Evolutionary conservation across 2,888 invertebrate genomes (phyloP).

Genomic region (Catocala sponsa): DNA sequence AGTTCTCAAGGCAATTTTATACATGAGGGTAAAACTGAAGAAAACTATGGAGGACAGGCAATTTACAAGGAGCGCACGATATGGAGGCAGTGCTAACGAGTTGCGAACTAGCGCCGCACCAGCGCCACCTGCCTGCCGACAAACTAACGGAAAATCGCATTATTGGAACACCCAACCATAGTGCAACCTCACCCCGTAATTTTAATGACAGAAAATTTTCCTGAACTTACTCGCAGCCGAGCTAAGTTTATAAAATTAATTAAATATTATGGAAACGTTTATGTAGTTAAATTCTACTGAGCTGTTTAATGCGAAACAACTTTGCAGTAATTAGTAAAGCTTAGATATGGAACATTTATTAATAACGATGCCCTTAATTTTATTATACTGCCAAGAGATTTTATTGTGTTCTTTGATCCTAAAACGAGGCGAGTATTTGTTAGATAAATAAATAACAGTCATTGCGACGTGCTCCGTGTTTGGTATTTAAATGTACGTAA

Average conservation of each 20-base stretch:
- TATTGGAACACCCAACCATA: slow-evolving; percentile 52
- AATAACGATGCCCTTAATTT: too few relatives aligned
- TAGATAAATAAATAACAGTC: too few relatives aligned
- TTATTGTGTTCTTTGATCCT: too few relatives aligned
- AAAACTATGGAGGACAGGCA: slow-evolving; percentile 51
- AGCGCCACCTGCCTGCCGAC: slow-evolving; percentile 56
- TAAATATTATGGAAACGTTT: too few relatives aligned
- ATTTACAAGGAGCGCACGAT: slow-evolving; percentile 50
- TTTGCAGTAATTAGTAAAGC: too few relatives aligned
- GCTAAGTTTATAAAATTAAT: not conserved
- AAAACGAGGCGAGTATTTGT: too few relatives aligned
- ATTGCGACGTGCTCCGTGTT: too few relatives aligned
- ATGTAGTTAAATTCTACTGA: too few relatives aligned
- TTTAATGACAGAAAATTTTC: slow-evolving; percentile 31
- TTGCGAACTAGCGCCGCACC: slow-evolving; percentile 53
- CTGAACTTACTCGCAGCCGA: slow-evolving; percentile 11
- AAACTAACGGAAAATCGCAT: slow-evolving; percentile 58
- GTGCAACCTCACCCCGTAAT: slow-evolving; percentile 29
- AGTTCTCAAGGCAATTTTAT: slow-evolving; percentile 34
- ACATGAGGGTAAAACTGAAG: slow-evolving; percentile 41
- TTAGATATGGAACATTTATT: too few relatives aligned
- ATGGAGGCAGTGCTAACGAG: slow-evolving; percentile 57
- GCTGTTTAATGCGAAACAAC: too few relatives aligned
- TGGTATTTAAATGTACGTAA: too few relatives aligned
- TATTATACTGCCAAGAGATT: too few relatives aligned